Evolutionary conservation across 2,888 invertebrate species (phyloP).

Genomic region (Ceramica pisi): DNA sequence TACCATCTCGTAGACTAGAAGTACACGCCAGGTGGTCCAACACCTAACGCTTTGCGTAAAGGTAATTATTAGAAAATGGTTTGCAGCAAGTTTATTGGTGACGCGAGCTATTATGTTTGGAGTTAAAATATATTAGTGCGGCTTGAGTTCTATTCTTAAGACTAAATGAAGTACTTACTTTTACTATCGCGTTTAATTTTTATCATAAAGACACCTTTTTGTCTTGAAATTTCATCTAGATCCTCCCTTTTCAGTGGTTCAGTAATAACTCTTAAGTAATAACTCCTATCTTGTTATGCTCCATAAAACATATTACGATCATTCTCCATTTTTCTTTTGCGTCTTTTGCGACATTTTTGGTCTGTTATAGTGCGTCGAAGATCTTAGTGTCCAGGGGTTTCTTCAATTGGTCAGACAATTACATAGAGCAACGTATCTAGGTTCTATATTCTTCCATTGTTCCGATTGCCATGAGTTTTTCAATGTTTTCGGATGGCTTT

Average conservation of each 20-base stretch:
- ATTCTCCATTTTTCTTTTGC: too few relatives aligned
- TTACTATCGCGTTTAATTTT: not conserved
- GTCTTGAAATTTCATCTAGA: not conserved
- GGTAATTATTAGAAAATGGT: conserved; percentile 39
- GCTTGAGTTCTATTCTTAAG: not conserved
- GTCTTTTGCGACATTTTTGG: not conserved
- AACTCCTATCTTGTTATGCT: too few relatives aligned
- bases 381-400: not conserved
- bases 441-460: not conserved
- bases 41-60: conserved; percentile 40
- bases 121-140: conserved; percentile 2
- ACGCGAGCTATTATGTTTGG: conserved; percentile 23
- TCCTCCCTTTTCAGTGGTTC: not conserved
- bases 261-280: too few relatives aligned
- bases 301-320: too few relatives aligned
- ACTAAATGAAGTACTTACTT: not conserved
- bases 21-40: conserved; percentile 52
- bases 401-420: not conserved
- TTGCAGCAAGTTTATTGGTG: conserved; percentile 32
- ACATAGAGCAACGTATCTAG: too few relatives aligned
- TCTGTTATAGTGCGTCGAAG: not conserved
- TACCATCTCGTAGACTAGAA: conserved; percentile 46
- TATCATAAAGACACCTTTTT: not conserved
- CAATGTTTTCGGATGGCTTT: too few relatives aligned
- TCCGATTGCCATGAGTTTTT: not conserved